Evolutionary conservation across 1,140 invertebrate species (phyloP), one percentile per base, ranked within the genome.

Genomic region (Pomacea maculata): DNA sequence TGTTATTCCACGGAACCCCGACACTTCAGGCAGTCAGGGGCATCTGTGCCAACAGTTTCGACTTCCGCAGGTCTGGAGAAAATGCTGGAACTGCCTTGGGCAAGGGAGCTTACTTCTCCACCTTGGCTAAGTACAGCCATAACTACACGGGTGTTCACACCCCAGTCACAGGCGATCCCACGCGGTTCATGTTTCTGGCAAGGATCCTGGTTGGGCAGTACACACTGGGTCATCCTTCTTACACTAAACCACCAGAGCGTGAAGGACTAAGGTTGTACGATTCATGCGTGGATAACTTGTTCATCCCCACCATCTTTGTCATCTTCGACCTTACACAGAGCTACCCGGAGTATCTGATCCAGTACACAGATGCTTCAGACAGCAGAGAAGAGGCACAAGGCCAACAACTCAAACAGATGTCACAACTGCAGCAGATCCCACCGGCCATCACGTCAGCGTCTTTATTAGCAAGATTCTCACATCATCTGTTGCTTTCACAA

Each of bases 301-400:
- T 21, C 2, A 83, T 85, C 67, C 88, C 89, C 6, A 80, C 52
- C 55, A 89, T 89, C 21, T 88, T 84, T 83, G 86, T 90, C 67
- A 85, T 89, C 29, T 90, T 89, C 76, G 83, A 86, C 4, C 78
- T 85, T 71, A 82, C 85, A 29, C 88, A 89, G 79, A 85, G 82
- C 68, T 89, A 90, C 82, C 89, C 89, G 9, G 86, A 88, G 61
- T 90, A 89, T 81, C 70, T 90, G 34, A 87, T 90, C 63, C 80
- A 85, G 55, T 89, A 45, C 34, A 45, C 34, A 45, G 34, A 45
- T 45, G 34, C 6, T 45, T 45, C 34, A 45, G 34, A 45, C 34
- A 45, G 34, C 2, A 45, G 34, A 45, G 3, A 45, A 45, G 34
- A 45, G 34, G 34, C 34, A 45, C 2, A 45, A 6, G 34, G 34